Evolutionary conservation across 2,113 vertebrate species (phyloP), one percentile per base, ranked within the genome.

Genomic region (Megaptera novaeangliae): DNA sequence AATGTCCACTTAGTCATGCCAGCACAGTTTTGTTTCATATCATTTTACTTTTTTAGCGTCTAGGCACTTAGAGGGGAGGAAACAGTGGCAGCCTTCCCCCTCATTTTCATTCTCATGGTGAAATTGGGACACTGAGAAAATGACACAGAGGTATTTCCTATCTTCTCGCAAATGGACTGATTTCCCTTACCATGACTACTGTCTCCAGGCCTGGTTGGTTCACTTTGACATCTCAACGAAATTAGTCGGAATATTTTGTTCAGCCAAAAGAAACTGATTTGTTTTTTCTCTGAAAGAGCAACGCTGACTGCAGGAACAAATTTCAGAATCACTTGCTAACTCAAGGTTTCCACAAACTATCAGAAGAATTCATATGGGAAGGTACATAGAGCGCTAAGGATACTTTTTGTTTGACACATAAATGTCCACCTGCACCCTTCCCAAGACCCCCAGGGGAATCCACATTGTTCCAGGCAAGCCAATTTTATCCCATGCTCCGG

Each of bases 301-400:
- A 68, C 9, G n/a, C 66, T 72, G 23, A 86, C 49, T 61, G 81
- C 14, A 17, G 72, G 36, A 82, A 92, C 66, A 94, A n/a, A 81
- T 78, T 88, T 87, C 94, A 89, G 31, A 88, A 88, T 69, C 64
- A 27, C 75, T 52, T 77, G 96, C 81, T 88, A 90, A 95, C 74
- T 89, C 49, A n/a, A 69, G 17, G 41, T 81, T 89, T 59, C 83
- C 68, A 84, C 61, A 77, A 92, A 84, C 34, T 31, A 68, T n/a
- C 34, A 77, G 57, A 86, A 86, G 75, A 81, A 87, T 80, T 84
- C 68, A 88, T 52, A 17, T 4, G 36, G 77, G 25, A 52, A 74
- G 11, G 2, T 10, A 13, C 0, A 8, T 0, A 69, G 31, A 74
- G 27, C 36, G n/a, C 63, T 0, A 2, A 21, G 75, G 63, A 69